A percentile compares a stretch with the other conserved stretches of the same genome.
These are phyloP conservation scores for Pelodiscus sinensis DNA, from an alignment of 2,113 vertebrate species.

Conservation along the genomic window DNA sequence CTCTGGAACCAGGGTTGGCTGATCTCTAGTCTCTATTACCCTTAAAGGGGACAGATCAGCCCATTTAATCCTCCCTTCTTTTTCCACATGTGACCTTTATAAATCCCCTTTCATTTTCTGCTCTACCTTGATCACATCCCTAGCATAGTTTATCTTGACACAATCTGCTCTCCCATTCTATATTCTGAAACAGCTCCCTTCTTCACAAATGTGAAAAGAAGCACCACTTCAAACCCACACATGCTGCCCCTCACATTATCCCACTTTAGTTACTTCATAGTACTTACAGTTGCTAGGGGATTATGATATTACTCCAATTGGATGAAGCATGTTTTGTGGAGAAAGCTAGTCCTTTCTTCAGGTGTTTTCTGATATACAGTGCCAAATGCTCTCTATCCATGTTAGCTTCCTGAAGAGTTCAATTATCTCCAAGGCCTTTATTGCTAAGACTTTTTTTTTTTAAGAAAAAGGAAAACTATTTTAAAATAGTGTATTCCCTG, in stretches of 20 bases:
- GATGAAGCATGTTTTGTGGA: not conserved
- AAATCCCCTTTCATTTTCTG: not conserved
- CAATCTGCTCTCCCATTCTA: not conserved
- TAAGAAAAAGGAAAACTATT: not conserved
- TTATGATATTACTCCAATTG: not conserved
- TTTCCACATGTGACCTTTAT: not conserved
- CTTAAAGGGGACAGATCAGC: not conserved
- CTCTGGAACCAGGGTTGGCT: not conserved
- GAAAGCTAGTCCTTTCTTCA: not conserved
- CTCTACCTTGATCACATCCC: not conserved
- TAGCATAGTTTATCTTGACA: not conserved
- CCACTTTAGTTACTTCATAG: not conserved
- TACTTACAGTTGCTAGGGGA: not conserved
- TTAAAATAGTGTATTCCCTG: not conserved
- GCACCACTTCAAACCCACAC: accelerated
- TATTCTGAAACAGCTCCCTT: not conserved
- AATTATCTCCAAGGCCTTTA: not conserved
- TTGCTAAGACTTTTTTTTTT: not conserved
- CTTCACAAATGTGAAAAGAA: accelerated
- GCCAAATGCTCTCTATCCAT: not conserved
- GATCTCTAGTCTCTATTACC: not conserved
- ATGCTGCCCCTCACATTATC: not conserved
- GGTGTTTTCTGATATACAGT: not conserved
- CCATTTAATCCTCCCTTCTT: not conserved
- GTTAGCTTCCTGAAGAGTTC: not conserved